These are phyloP conservation scores for Ochotona curzoniae DNA, from an alignment of 2,113 vertebrate species.

Conservation along the genomic window DNA sequence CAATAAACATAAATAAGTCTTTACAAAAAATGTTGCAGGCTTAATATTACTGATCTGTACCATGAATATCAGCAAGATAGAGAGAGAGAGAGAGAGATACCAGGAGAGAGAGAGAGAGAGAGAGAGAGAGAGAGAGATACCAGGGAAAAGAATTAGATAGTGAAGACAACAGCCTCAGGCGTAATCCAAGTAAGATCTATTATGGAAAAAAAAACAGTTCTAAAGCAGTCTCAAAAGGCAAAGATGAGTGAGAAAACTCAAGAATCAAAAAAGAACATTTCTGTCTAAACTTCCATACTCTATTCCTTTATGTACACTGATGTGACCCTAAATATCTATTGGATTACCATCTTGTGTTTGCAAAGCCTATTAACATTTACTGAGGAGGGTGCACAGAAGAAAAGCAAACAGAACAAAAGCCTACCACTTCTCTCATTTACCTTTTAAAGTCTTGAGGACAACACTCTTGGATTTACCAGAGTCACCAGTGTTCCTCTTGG, in stretches of 20 bases:
- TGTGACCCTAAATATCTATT: background rate
- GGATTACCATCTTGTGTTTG: background rate
- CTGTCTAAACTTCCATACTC: background rate
- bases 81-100: background rate
- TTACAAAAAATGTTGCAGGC: too few relatives aligned
- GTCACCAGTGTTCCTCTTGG: constrained; percentile 51
- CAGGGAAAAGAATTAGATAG: background rate
- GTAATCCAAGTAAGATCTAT: background rate
- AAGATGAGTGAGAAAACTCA: background rate
- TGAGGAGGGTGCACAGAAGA: background rate
- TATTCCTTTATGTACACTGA: background rate
- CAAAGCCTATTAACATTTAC: background rate
- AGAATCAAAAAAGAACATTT: background rate
- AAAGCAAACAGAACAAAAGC: background rate
- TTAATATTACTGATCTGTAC: background rate
- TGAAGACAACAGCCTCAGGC: background rate
- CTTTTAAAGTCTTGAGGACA: constrained; percentile 83
- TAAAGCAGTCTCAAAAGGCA: background rate
- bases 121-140: background rate
- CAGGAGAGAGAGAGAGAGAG: background rate
- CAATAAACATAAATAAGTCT: too few relatives aligned
- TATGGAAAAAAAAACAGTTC: constrained; percentile 9
- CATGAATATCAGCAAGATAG: background rate
- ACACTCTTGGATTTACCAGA: constrained; percentile 69
- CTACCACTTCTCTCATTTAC: constrained; percentile 63